Evolutionary conservation across 2,888 invertebrate genomes (phyloP), one percentile per base, ranked within the genome.

Genomic region (Synergus umbraculus): DNA sequence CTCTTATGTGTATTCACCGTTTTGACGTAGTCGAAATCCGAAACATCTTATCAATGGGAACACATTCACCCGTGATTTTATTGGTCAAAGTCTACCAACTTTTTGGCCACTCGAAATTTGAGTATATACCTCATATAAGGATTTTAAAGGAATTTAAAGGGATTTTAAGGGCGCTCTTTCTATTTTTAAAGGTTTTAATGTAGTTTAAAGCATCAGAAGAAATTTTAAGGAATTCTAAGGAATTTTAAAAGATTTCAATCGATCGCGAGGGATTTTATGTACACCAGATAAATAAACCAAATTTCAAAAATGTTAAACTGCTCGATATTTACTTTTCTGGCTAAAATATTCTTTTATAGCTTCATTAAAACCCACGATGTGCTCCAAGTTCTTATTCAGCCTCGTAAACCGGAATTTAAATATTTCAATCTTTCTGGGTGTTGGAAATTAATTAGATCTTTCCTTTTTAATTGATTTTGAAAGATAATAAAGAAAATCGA

Each of bases 401-500:
- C 12, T 63, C 63, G 63, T 63, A 58, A 58, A 58, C 9, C 18
- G 58, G 0, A 58, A 58, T 58, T 18, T 58, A 18, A 18, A 58
- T 49, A 15, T 15, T 49, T 49, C 15, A 15, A 49, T 10, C 9
- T 58, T 58, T 58, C 7, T 18, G 9, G 18, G 13, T 13, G 12
- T 13, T 13, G 7, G 29, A 46, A 12, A 13, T 46, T 69, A 46
- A 44, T 10, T 69, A 69, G 29, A 8, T 5, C 22, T 29, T 63
- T 54, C 22, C n/a, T 15, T 76, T 43, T 22, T 3, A 54, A 49
- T 5, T 22, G 15, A 41, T 76, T 10, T 18, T 44, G 18, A 5
- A 43, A 69, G 8, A 18, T 69, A 13, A 9, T 22, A n/a, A 58
- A 79, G 44, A 79, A 58, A 43, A 76, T 65, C 58, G 8, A 46